These are phyloP conservation scores for Heliconius melpomene DNA, from an alignment of 1,140 invertebrate species.

Conservation along the genomic window DNA sequence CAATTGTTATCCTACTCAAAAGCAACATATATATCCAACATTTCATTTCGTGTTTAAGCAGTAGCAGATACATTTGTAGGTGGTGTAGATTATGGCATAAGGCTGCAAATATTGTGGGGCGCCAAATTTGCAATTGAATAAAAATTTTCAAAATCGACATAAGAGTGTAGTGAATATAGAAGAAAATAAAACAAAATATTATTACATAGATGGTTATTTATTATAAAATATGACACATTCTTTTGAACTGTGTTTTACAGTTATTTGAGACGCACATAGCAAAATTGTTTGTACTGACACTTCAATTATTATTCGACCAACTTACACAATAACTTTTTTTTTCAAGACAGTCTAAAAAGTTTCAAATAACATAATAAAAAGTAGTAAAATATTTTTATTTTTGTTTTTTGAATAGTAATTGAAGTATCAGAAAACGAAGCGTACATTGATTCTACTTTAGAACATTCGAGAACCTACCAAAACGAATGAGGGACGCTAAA, in stretches of 20 bases:
- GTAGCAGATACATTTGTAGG: too few species aligned
- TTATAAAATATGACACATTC: slow-evolving; percentile 81
- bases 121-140: too few species aligned
- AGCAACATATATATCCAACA: too few species aligned
- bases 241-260: slow-evolving; percentile 78
- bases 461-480: slow-evolving; percentile 75
- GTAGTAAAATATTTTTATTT: not conserved
- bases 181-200: slow-evolving; percentile 55
- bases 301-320: slow-evolving; percentile 34
- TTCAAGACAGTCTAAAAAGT: not conserved
- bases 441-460: slow-evolving; percentile 78
- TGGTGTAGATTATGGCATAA: too few species aligned
- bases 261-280: slow-evolving; percentile 77
- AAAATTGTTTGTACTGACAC: slow-evolving; percentile 56
- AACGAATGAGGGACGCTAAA: slow-evolving; percentile 62
- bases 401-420: slow-evolving; percentile 23
- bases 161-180: not conserved
- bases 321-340: not conserved
- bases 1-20: too few species aligned
- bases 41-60: too few species aligned
- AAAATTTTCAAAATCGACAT: too few species aligned
- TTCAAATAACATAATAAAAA: slow-evolving; percentile 1
- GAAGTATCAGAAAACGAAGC: slow-evolving; percentile 58
- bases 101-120: too few species aligned
- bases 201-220: slow-evolving; percentile 81